A percentile compares a stretch with the other conserved stretches of the same genome.
These are phyloP conservation scores for Popillia japonica DNA, from an alignment of 1,140 invertebrate species.

Conservation along the genomic window DNA sequence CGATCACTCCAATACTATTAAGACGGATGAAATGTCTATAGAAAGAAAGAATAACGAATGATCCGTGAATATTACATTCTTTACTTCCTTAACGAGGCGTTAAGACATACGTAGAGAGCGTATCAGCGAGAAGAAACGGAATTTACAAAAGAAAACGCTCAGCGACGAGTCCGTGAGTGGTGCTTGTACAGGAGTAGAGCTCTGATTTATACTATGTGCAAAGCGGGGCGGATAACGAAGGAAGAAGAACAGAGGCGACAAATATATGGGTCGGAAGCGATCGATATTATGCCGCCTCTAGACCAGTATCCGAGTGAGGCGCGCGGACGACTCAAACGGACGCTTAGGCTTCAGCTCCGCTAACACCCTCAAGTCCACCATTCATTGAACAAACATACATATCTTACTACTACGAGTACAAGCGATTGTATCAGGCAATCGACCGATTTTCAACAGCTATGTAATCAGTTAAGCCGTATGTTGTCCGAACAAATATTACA, in stretches of 20 bases:
- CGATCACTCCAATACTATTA: not conserved
- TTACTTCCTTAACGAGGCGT: constrained; percentile 4
- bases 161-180: not conserved
- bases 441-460: too few relatives aligned
- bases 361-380: not conserved
- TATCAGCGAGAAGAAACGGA: not conserved
- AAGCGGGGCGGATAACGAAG: not conserved
- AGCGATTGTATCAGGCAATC: too few relatives aligned
- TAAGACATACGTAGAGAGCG: not conserved
- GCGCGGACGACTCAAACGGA: not conserved
- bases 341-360: not conserved
- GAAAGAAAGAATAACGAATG: constrained; percentile 3
- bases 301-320: not conserved
- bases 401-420: not conserved
- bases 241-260: not conserved
- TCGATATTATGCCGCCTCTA: constrained; percentile 3
- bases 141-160: not conserved
- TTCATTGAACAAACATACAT: not conserved
- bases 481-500: too few relatives aligned
- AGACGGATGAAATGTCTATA: not conserved
- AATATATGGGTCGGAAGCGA: not conserved
- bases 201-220: not conserved
- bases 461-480: too few relatives aligned
- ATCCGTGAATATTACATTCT: constrained; percentile 18
- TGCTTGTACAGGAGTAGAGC: not conserved